These are phyloP conservation scores for Papilio polyxenes DNA, from an alignment of 1,140 invertebrate species.

Conservation along the genomic window DNA sequence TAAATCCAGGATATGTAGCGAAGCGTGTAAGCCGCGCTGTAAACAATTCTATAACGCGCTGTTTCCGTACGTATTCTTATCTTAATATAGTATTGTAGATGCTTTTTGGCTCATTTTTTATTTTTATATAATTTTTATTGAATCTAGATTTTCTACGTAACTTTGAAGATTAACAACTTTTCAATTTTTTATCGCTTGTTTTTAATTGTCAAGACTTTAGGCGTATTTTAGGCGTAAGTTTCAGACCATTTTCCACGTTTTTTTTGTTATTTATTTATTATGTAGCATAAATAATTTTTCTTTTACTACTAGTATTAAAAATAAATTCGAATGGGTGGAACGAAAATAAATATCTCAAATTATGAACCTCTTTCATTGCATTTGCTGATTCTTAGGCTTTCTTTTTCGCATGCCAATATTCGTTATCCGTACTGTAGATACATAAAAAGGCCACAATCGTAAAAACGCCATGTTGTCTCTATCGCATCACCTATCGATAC, in stretches of 20 bases:
- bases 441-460: slow-evolving; percentile 60
- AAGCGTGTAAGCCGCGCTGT: slow-evolving; percentile 35
- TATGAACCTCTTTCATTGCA: background rate
- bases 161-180: too few species aligned
- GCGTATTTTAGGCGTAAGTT: too few species aligned
- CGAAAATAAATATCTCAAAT: too few species aligned
- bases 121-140: slow-evolving; percentile 1
- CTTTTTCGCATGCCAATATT: slow-evolving; percentile 40
- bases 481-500: slow-evolving; percentile 58
- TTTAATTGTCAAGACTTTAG: too few species aligned
- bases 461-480: slow-evolving; percentile 59
- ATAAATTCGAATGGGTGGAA: too few species aligned
- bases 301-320: too few species aligned
- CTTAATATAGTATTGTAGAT: background rate
- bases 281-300: too few species aligned
- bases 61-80: slow-evolving; percentile 7
- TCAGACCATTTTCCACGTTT: too few species aligned
- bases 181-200: too few species aligned
- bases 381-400: background rate
- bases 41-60: slow-evolving; percentile 34
- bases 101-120: slow-evolving; percentile 9
- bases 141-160: too few species aligned
- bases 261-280: too few species aligned
- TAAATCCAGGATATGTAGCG: slow-evolving; percentile 33
- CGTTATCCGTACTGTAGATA: slow-evolving; percentile 29